Percentiles rank a stretch among this genome's conserved stretches.
These are phyloP conservation scores for Kuschelorhynchus macadamiae DNA, from an alignment of 2,888 invertebrate genomes.

Conservation along the genomic window DNA sequence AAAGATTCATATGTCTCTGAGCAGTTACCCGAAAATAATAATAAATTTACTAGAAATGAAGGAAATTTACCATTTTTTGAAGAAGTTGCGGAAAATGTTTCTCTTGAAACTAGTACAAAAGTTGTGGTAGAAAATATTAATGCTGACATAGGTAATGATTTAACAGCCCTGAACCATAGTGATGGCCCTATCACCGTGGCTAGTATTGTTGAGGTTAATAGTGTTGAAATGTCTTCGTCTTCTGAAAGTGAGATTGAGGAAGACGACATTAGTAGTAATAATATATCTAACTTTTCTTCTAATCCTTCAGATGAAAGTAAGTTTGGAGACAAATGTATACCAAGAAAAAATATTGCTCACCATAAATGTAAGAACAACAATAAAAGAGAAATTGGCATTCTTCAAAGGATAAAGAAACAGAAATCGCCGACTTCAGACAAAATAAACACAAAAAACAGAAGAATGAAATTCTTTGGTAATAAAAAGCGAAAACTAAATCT, in stretches of 20 bases:
- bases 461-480: slow-evolving; percentile 14
- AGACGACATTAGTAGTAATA: slow-evolving; percentile 1
- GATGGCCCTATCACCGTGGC: slow-evolving; percentile 15
- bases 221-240: slow-evolving; percentile 13
- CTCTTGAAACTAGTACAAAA: neutral
- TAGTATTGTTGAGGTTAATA: slow-evolving; percentile 33
- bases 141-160: slow-evolving; percentile 6
- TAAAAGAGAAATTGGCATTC: neutral
- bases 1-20: no score
- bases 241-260: slow-evolving; percentile 11
- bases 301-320: slow-evolving; percentile 17
- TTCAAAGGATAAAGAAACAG: neutral
- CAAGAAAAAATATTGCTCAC: neutral
- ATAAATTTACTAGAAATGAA: no score
- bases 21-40: neutral
- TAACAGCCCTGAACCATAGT: slow-evolving; percentile 18
- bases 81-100: no score
- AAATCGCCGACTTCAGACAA: neutral
- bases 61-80: no score
- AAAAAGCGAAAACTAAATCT: slow-evolving; percentile 13
- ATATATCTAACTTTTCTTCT: slow-evolving; percentile 15
- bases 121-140: slow-evolving; percentile 19
- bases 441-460: neutral
- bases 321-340: neutral
- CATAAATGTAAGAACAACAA: neutral